Base-by-base conservation (phyloP, 2,797 vertebrate species). In the Rhinatrema bivittatum region DNA sequence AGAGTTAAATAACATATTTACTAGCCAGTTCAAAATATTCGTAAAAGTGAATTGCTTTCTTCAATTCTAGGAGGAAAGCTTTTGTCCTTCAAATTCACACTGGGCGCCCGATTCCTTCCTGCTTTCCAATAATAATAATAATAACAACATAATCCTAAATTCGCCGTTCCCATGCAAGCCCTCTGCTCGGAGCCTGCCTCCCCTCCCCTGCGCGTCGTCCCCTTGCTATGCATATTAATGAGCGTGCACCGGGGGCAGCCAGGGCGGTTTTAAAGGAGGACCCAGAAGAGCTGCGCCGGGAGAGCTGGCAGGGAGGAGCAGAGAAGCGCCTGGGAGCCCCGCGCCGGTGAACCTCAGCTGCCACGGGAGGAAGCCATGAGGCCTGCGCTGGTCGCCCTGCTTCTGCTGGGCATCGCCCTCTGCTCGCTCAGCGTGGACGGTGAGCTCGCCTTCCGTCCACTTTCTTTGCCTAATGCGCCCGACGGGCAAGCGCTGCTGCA, bases 161-260 rank as follows among this genome's bases (percentile, higher is more conserved):
- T n/a, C n/a, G n/a, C n/a, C n/a, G n/a, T n/a, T n/a, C n/a, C n/a
- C n/a, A n/a, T n/a, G n/a, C n/a, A n/a, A n/a, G n/a, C n/a, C n/a
- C n/a, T n/a, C n/a, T n/a, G n/a, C n/a, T n/a, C n/a, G n/a, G n/a
- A 50, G 43, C 53, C 55, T 47, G 64, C 53, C 68, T 50, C 36
- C 56, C 50, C 57, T 62, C 55, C 32, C 53, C 38, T 46, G 48
- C 83, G 87, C 91, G 87, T 93, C 82, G 87, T 72, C 76, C 80
- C 69, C 76, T 83, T 65, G 87, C 68, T 79, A 52, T 86, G 92
- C 90, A 98, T 97, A 84, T 90, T 91, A 95, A 96, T 94, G 90
- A 94, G 91, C 65, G 62, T 53, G 41, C 56, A 76, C 74, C 65
- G 47, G 76, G 84, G 84, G 78, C 78, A 69, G 59, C 46, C 60